Conservation (phyloP, 2,888 invertebrate species). For the Eupithecia dodoneata region DNA sequence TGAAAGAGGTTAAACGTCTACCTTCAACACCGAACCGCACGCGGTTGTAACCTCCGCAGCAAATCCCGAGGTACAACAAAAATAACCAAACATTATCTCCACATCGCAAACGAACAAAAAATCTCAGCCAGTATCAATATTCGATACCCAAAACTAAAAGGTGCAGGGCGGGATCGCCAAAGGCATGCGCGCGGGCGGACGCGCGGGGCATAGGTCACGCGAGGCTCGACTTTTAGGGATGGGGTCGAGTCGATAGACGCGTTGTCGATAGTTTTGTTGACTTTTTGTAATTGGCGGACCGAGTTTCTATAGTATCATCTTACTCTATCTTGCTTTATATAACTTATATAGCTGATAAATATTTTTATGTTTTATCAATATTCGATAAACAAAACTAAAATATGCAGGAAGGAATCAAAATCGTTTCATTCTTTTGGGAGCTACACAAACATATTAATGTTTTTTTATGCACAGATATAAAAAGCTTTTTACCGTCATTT, state of each 20-base stretch:
- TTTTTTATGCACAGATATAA: too few relatives aligned
- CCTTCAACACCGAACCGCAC: neutral
- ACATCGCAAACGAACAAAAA: conserved; percentile 35
- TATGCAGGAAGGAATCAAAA: too few relatives aligned
- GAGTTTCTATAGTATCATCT: too few relatives aligned
- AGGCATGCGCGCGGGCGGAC: conserved; percentile 55
- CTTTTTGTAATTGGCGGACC: neutral
- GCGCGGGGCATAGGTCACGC: conserved; percentile 79
- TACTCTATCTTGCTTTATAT: too few relatives aligned
- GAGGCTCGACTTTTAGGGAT: conserved; percentile 49
- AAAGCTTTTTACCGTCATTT: too few relatives aligned
- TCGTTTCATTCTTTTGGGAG: too few relatives aligned
- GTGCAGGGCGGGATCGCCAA: conserved; percentile 75
- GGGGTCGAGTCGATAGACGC: conserved; percentile 26
- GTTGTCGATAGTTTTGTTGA: conserved; percentile 17
- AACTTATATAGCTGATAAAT: too few relatives aligned
- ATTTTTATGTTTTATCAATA: too few relatives aligned
- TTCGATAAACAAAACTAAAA: too few relatives aligned
- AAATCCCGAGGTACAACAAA: neutral
- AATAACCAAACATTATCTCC: conserved; percentile 9
- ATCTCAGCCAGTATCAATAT: conserved; percentile 68
- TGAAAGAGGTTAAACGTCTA: neutral
- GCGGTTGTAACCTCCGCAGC: neutral
- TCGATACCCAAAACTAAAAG: conserved; percentile 68
- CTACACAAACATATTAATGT: too few relatives aligned